Conservation (phyloP, 2,113 vertebrate genomes). For the Nerophis ophidion region DNA sequence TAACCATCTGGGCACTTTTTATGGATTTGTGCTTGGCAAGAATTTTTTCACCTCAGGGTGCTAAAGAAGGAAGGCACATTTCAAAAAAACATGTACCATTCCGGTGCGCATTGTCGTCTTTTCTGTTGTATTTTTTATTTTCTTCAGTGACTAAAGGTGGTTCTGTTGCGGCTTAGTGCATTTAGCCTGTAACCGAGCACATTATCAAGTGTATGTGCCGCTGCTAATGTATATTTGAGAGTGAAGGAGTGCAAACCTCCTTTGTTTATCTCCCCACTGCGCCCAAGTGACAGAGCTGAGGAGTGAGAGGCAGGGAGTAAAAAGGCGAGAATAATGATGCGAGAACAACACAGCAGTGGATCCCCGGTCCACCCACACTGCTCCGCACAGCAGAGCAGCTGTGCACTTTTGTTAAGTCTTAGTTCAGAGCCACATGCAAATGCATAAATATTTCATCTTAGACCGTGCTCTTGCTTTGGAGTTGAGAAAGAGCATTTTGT, state of each 20-base stretch:
- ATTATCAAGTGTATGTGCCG: conserved; percentile 42
- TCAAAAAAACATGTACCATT: conserved; percentile 27
- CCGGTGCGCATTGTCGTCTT: conserved; percentile 13
- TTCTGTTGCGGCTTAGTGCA: conserved; percentile 39
- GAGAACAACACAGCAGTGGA: conserved; percentile 62
- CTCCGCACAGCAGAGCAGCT: conserved; percentile 52
- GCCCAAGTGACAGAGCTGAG: conserved; percentile 54
- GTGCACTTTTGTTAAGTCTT: conserved; percentile 65
- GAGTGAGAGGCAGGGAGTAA: conserved; percentile 45
- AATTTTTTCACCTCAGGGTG: conserved; percentile 24
- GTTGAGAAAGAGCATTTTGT: conserved; percentile 53
- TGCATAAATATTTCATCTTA: conserved; percentile 65
- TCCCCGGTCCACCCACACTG: conserved; percentile 65
- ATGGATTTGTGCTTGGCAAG: conserved; percentile 18
- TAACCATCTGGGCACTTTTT: conserved; percentile 28
- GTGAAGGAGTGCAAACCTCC: conserved; percentile 46
- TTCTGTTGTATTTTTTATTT: conserved; percentile 30
- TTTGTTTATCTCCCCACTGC: conserved; percentile 59
- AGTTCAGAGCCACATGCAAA: conserved; percentile 66
- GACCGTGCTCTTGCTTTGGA: conserved; percentile 40
- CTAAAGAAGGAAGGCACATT: conserved; percentile 23
- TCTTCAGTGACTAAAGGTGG: conserved; percentile 15
- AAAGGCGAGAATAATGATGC: conserved; percentile 62
- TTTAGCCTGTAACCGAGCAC: conserved; percentile 34
- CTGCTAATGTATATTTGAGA: conserved; percentile 56